Conservation (phyloP, 2,888 invertebrate genomes). For the Linnaemya tessellans region DNA sequence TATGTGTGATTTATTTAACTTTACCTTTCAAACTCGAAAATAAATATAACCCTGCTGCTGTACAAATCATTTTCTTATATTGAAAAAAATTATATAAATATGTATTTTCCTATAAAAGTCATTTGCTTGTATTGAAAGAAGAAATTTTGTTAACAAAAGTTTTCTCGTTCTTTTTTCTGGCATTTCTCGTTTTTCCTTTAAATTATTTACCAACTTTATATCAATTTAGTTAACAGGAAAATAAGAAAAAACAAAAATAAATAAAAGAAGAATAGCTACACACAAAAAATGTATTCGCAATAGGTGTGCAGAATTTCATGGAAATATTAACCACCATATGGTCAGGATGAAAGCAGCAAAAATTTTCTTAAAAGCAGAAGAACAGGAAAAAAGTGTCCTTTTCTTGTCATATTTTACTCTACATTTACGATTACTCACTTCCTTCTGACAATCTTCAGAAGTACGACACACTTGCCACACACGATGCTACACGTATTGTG, state of each 20-base stretch:
- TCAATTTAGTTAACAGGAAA: constrained; percentile 56
- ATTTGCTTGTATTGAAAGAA: no score
- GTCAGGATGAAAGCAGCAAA: constrained; percentile 50
- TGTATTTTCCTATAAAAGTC: no score
- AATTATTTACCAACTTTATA: constrained; percentile 22
- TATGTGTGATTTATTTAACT: no score
- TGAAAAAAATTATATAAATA: no score
- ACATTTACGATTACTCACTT: constrained; percentile 53
- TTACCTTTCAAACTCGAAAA: no score
- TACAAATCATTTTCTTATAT: neutral
- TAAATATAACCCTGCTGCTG: no score
- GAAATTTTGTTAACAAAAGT: neutral
- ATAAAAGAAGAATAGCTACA: constrained; percentile 10
- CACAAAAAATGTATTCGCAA: constrained; percentile 39
- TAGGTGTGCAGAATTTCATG: constrained; percentile 58
- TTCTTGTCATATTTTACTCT: constrained; percentile 12
- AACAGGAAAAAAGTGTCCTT: constrained; percentile 33
- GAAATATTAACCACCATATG: constrained; percentile 64
- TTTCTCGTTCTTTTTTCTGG: neutral
- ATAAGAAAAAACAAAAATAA: constrained; percentile 22
- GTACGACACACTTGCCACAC: constrained; percentile 23
- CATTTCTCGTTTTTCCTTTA: neutral
- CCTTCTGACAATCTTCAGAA: constrained; percentile 45
- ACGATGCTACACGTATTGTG: neutral
- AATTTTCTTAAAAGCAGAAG: neutral